phyloP scores from a whole-genome alignment of 2,888 invertebrate genomes.

The Tetranychus piercei region DNA sequence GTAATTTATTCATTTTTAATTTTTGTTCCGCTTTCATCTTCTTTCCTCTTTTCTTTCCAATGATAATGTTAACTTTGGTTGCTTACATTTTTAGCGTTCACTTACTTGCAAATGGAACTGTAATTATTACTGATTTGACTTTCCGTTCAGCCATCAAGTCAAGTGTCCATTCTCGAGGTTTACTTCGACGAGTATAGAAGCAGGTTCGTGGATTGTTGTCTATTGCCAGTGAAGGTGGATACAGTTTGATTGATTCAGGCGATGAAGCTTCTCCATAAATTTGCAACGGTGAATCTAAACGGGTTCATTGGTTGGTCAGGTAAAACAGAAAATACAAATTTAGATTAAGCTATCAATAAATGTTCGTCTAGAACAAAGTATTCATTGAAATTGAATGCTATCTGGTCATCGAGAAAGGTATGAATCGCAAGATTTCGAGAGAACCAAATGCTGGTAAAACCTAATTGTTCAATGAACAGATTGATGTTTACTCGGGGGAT shows the following conservation, averaged over 20 bases:
- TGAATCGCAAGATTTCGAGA: too few relatives aligned
- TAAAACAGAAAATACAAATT: not conserved
- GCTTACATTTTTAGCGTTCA: not conserved
- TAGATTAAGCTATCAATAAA: not conserved
- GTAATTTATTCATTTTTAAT: too few relatives aligned
- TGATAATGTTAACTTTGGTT: too few relatives aligned
- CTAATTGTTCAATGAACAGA: not conserved
- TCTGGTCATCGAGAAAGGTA: too few relatives aligned
- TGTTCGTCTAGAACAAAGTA: not conserved
- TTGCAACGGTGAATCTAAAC: constrained; percentile 28
- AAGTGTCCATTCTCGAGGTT: constrained; percentile 32
- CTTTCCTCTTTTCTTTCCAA: too few relatives aligned
- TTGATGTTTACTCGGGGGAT: too few relatives aligned
- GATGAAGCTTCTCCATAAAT: constrained; percentile 25
- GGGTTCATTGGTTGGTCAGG: not conserved
- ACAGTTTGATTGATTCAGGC: constrained; percentile 29
- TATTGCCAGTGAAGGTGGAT: constrained; percentile 29
- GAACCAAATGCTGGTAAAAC: too few relatives aligned
- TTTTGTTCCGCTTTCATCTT: too few relatives aligned
- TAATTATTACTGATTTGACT: constrained; percentile 24
- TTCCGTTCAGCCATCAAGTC: constrained; percentile 21
- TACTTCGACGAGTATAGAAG: constrained; percentile 30
- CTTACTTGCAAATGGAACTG: constrained; percentile 22
- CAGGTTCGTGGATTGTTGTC: constrained; percentile 31
- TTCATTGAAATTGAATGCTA: too few relatives aligned